A percentile compares a stretch with the other conserved stretches of the same genome.
Conservation (phyloP, 1,140 invertebrate genomes). For the Holcopasites calliopsidis region DNA sequence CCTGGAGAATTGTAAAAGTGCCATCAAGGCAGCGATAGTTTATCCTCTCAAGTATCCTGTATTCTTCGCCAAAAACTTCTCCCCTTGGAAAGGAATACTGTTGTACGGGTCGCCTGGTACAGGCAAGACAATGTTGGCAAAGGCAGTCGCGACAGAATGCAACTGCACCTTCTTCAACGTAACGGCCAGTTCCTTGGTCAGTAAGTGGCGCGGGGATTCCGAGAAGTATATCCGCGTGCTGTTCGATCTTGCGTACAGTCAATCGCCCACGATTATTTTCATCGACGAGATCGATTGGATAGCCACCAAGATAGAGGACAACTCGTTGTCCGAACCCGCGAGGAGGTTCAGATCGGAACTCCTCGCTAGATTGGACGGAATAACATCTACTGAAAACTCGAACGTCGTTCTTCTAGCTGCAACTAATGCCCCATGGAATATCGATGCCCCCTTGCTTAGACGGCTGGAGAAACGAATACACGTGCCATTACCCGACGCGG, state of each 20-base stretch:
- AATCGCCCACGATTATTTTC: conserved; percentile 96
- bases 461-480: conserved; percentile 93
- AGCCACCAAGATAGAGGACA: conserved; percentile 84
- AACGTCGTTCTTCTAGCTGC: conserved; percentile 91
- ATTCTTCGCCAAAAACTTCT: conserved; percentile 88
- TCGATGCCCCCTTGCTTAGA: conserved; percentile 92
- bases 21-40: conserved; percentile 94
- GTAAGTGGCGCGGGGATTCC: conserved; percentile 97
- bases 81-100: conserved; percentile 90
- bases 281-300: conserved; percentile 97
- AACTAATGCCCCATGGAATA: conserved; percentile 95
- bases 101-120: conserved; percentile 93
- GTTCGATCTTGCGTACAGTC: conserved; percentile 93
- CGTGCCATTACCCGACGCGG: conserved; percentile 86
- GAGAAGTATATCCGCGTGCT: conserved; percentile 94
- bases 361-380: conserved; percentile 94
- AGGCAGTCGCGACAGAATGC: conserved; percentile 92
- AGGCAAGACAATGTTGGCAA: conserved; percentile 88
- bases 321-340: conserved; percentile 89
- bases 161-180: conserved; percentile 95
- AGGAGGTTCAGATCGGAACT: conserved; percentile 95
- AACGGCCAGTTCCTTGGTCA: conserved; percentile 91
- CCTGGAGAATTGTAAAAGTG: conserved; percentile 87
- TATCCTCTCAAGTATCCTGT: conserved; percentile 93
- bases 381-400: conserved; percentile 79